Evolutionary conservation across 2,888 invertebrate genomes (phyloP).

Genomic region (Eumacrocentrus americanus): DNA sequence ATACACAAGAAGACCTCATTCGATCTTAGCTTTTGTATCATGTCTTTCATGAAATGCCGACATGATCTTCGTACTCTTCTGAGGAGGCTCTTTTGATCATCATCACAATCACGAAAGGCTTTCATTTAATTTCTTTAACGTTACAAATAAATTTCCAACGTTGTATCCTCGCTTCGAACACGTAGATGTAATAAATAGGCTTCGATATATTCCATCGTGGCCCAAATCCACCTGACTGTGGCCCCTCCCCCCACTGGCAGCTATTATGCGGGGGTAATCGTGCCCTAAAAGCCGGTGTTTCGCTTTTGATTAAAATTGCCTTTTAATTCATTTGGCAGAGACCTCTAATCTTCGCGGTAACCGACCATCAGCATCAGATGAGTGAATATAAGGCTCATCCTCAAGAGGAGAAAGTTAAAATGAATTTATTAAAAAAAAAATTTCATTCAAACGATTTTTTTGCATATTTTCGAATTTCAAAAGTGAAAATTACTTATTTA

Average conservation of each 20-base stretch:
- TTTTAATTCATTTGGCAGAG: slow-evolving; percentile 62
- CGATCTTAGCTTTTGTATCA: background rate
- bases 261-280: slow-evolving; percentile 61
- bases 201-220: slow-evolving; percentile 22
- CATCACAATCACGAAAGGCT: slow-evolving; percentile 38
- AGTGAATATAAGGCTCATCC: slow-evolving; percentile 28
- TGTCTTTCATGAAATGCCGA: background rate
- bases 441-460: background rate
- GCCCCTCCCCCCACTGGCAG: slow-evolving; percentile 49
- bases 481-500: too few relatives aligned
- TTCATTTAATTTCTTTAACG: slow-evolving; percentile 27
- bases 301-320: slow-evolving; percentile 62
- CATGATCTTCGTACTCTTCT: background rate
- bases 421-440: background rate
- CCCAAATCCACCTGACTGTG: slow-evolving; percentile 17
- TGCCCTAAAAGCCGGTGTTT: slow-evolving; percentile 58
- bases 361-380: slow-evolving; percentile 51
- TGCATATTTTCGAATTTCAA: background rate
- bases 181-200: slow-evolving; percentile 17
- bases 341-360: slow-evolving; percentile 58
- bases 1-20: slow-evolving; percentile 25
- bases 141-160: slow-evolving; percentile 41
- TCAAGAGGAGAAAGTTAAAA: slow-evolving; percentile 3
- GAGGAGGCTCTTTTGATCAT: slow-evolving; percentile 20
- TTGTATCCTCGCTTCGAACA: slow-evolving; percentile 16